These are phyloP conservation scores for Tachypleus tridentatus DNA, from an alignment of 1,140 invertebrate species.

Conservation along the genomic window DNA sequence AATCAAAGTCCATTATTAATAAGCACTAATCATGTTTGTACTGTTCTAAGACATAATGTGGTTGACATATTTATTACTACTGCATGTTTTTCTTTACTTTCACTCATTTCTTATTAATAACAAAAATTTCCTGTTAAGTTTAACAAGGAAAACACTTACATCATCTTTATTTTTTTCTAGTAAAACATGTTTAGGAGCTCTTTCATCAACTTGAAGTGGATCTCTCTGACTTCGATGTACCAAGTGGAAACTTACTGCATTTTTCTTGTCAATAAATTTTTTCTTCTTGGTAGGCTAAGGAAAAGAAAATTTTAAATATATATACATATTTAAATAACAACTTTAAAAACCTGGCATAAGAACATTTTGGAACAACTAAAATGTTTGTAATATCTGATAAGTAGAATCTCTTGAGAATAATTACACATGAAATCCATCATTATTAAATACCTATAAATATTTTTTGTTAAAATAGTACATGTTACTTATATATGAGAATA, in stretches of 20 bases:
- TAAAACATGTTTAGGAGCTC: constrained; percentile 71
- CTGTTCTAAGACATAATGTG: background rate
- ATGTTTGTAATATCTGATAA: no score
- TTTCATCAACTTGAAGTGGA: constrained; percentile 75
- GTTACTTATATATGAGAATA: no score
- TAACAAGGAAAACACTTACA: background rate
- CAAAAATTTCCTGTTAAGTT: background rate
- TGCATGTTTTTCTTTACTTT: constrained; percentile 34
- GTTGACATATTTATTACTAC: constrained; percentile 11
- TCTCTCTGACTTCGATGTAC: constrained; percentile 86
- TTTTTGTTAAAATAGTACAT: no score
- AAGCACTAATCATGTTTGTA: no score
- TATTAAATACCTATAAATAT: no score
- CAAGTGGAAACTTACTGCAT: constrained; percentile 77
- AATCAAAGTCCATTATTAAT: no score
- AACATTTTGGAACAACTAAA: no score
- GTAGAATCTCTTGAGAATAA: no score
- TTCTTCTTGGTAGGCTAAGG: constrained; percentile 41
- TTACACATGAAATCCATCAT: no score
- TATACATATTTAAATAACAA: no score
- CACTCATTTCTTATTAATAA: constrained; percentile 21
- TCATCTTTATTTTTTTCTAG: constrained; percentile 32
- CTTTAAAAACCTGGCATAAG: no score
- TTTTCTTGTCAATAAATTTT: constrained; percentile 85
- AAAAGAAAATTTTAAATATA: background rate